Conservation (phyloP, 2,797 vertebrate genomes). For the Poeciliopsis paucimaculata region DNA sequence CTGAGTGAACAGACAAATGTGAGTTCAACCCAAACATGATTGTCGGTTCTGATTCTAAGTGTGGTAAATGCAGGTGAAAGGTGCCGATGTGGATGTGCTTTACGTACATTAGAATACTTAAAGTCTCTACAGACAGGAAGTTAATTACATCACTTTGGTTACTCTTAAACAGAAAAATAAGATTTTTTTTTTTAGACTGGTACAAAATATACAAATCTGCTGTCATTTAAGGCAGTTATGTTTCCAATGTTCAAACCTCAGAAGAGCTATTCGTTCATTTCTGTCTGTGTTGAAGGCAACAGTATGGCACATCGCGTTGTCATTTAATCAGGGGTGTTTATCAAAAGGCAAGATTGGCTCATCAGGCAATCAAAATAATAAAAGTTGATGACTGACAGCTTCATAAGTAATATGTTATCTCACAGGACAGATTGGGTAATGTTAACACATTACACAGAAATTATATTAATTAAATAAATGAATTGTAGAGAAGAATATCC, state of each 20-base stretch:
- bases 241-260: constrained; percentile 15
- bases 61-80: constrained; percentile 13
- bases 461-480: neutral
- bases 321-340: neutral
- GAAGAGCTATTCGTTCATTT: neutral
- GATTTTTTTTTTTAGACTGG: neutral
- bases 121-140: constrained; percentile 39
- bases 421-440: neutral
- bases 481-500: neutral
- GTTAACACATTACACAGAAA: neutral
- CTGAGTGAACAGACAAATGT: constrained; percentile 11
- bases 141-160: constrained; percentile 62
- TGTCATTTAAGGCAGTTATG: constrained; percentile 26
- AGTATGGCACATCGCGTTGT: neutral
- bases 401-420: too few relatives aligned
- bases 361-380: neutral
- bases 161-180: constrained; percentile 16
- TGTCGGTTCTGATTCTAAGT: constrained; percentile 46
- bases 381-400: neutral
- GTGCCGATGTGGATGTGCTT: constrained; percentile 31
- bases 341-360: neutral
- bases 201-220: constrained; percentile 58
- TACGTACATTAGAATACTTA: constrained; percentile 32
- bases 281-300: neutral
- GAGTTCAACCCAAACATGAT: constrained; percentile 34